phyloP scores from a whole-genome alignment of 2,797 vertebrate species.

The Acrossocheilus fasciatus region DNA sequence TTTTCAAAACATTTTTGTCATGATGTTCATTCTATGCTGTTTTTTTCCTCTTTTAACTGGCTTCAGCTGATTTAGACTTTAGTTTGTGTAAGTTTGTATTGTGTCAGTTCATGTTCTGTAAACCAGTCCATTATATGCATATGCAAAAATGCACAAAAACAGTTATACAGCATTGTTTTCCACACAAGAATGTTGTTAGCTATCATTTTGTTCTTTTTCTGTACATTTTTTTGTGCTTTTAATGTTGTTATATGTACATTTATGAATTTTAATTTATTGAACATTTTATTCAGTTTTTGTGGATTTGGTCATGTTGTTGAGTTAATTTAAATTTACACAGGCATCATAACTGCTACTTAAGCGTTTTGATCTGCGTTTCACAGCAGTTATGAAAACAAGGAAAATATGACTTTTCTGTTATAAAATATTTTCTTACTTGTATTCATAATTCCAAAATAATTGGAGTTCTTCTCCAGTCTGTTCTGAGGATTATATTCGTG shows the following conservation, averaged over 20 bases:
- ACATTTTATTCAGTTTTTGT: neutral
- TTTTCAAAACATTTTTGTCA: neutral
- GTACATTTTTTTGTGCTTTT: neutral
- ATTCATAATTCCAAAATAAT: conserved; percentile 43
- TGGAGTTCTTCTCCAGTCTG: conserved; percentile 47
- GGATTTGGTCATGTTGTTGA: neutral
- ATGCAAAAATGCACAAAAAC: neutral
- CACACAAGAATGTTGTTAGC: neutral
- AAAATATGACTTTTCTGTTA: conserved; percentile 29
- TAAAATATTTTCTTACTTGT: conserved; percentile 45
- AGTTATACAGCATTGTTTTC: too few relatives aligned
- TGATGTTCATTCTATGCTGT: neutral
- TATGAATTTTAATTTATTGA: neutral
- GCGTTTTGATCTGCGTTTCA: neutral
- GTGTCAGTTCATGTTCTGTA: neutral
- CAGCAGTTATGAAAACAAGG: neutral
- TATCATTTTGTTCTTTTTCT: neutral
- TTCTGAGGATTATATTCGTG: conserved; percentile 52
- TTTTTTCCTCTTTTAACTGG: neutral
- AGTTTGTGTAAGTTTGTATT: neutral
- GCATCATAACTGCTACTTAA: neutral
- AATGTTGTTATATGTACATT: neutral
- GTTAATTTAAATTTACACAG: neutral
- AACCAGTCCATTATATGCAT: neutral
- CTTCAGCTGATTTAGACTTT: neutral